Conservation (phyloP, 2,113 vertebrate species). For the Gymnarchus niloticus region DNA sequence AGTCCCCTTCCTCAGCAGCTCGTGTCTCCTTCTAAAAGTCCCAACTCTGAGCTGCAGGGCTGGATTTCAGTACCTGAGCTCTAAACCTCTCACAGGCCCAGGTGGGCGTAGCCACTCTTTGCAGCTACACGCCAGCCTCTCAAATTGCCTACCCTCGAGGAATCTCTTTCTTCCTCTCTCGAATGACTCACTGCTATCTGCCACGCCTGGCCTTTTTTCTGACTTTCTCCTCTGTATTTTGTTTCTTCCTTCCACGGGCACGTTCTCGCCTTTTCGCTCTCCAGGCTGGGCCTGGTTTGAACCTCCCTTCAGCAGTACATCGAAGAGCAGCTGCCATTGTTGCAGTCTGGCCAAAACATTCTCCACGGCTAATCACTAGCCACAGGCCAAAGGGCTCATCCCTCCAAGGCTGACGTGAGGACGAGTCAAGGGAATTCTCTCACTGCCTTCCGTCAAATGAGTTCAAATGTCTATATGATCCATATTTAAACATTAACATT, state of each 20-base stretch:
- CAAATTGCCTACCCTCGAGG: conserved; percentile 48
- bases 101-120: conserved; percentile 36
- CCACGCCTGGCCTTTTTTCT: conserved; percentile 30
- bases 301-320: not conserved
- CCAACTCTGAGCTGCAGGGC: conserved; percentile 1
- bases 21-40: conserved; percentile 16
- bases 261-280: not conserved
- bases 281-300: not conserved
- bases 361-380: not conserved
- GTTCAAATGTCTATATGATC: not conserved
- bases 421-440: not conserved
- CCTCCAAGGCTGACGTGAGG: not conserved
- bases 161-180: conserved; percentile 32
- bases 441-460: not conserved
- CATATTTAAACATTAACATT: too few species aligned
- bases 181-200: conserved; percentile 32
- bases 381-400: not conserved
- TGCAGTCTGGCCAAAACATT: not conserved
- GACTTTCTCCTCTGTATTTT: not conserved
- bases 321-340: not conserved
- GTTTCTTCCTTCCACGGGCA: not conserved
- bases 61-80: not conserved
- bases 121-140: conserved; percentile 42
- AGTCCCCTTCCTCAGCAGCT: conserved; percentile 25
- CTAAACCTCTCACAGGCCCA: not conserved